phyloP scores from a whole-genome alignment of 2,113 vertebrate genomes.

The Neolamprologus toae region DNA sequence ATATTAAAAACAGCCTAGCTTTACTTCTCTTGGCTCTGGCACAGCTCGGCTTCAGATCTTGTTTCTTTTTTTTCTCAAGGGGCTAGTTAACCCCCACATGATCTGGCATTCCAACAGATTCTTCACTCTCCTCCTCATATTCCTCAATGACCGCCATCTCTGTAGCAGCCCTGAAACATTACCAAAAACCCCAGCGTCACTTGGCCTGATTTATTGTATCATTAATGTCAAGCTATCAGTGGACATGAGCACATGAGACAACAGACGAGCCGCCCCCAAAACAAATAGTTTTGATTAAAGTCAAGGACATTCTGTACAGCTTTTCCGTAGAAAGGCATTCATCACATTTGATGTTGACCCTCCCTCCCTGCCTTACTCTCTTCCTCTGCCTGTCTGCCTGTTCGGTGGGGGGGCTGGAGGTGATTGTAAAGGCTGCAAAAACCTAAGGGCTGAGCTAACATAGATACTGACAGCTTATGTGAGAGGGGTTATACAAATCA shows the following conservation, averaged over 20 bases:
- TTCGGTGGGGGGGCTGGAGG: conserved; percentile 20
- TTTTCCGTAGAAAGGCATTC: conserved; percentile 94
- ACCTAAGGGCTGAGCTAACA: conserved; percentile 71
- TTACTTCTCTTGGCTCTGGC: conserved; percentile 16
- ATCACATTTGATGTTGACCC: conserved; percentile 94
- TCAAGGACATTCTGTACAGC: conserved; percentile 97
- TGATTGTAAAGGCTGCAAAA: conserved; percentile 66
- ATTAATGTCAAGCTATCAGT: conserved; percentile 99
- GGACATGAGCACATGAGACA: conserved; percentile 96
- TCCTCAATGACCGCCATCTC: conserved; percentile 53
- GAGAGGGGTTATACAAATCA: conserved; percentile 59
- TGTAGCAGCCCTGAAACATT: conserved; percentile 76
- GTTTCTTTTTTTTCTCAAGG: conserved; percentile 28
- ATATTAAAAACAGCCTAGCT: conserved; percentile 10
- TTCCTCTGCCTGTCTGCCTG: conserved; percentile 19
- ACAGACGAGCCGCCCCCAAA: conserved; percentile 84
- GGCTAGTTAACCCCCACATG: conserved; percentile 67
- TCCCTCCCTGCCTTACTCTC: conserved; percentile 58
- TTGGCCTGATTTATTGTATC: conserved; percentile 96
- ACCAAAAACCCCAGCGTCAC: conserved; percentile 86
- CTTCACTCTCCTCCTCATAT: conserved; percentile 50
- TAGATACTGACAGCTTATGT: conserved; percentile 65
- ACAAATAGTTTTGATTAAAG: conserved; percentile 99
- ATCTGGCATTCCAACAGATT: conserved; percentile 66
- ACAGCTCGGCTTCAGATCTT: conserved; percentile 2